These are phyloP conservation scores for Psilanteris sp. DNA, from an alignment of 1,140 invertebrate species.

Conservation along the genomic window DNA sequence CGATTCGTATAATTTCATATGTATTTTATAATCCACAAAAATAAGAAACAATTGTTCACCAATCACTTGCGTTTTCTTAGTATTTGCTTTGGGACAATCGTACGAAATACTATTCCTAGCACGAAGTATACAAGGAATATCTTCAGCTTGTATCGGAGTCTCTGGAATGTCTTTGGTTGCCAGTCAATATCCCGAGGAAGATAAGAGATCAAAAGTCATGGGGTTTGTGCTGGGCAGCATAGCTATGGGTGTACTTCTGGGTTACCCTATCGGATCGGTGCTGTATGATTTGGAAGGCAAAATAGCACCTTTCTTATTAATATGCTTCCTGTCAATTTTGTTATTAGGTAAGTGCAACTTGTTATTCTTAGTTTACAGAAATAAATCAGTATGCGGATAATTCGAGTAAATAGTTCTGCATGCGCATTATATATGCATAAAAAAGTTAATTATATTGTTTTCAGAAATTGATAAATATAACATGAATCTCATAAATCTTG, in stretches of 20 bases:
- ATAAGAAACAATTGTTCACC: no score
- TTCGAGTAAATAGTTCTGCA: no score
- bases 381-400: no score
- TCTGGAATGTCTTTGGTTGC: slow-evolving; percentile 86
- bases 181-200: slow-evolving; percentile 81
- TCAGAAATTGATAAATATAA: no score
- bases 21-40: no score
- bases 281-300: slow-evolving; percentile 88
- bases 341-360: slow-evolving; percentile 81
- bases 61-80: no score
- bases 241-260: slow-evolving; percentile 88
- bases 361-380: no score
- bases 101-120: slow-evolving; percentile 88
- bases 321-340: slow-evolving; percentile 83
- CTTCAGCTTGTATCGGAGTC: slow-evolving; percentile 89
- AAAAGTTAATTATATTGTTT: no score
- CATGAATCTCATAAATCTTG: no score
- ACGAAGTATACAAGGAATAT: slow-evolving; percentile 91
- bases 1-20: no score
- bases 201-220: slow-evolving; percentile 85
- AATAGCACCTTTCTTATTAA: slow-evolving; percentile 86
- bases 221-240: slow-evolving; percentile 89
- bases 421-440: no score
- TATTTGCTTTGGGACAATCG: slow-evolving; percentile 90
- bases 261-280: slow-evolving; percentile 89